A percentile compares a stretch with the other conserved stretches of the same genome.
phyloP scores from a whole-genome alignment of 2,797 vertebrate species.

The Tapirus indicus region DNA sequence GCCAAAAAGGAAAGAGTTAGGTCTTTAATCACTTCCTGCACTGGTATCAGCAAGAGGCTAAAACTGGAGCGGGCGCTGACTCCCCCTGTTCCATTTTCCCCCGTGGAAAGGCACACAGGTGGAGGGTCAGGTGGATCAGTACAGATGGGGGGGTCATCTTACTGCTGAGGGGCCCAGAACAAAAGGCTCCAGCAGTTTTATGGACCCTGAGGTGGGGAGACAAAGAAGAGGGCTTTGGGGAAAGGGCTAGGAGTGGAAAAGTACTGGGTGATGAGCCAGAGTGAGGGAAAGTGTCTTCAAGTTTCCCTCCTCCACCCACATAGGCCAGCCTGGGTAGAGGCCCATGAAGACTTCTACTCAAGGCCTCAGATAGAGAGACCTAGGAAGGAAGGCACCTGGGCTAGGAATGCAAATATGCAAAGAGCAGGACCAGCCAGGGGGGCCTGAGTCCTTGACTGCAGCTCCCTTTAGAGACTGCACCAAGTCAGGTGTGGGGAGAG shows the following conservation, averaged over 20 bases:
- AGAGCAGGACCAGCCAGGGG: neutral
- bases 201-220: neutral
- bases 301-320: neutral
- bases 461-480: neutral
- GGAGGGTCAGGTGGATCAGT: neutral
- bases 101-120: neutral
- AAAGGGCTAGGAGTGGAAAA: neutral
- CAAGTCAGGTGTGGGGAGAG: neutral
- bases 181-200: neutral
- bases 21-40: neutral
- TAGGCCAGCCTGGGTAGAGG: neutral
- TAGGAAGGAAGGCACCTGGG: neutral
- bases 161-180: neutral
- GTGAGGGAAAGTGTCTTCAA: neutral
- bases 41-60: neutral
- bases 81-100: neutral
- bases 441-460: neutral
- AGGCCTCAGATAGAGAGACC: neutral
- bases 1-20: neutral
- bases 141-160: neutral
- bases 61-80: rapidly evolving
- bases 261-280: neutral
- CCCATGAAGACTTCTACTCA: neutral
- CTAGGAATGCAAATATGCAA: neutral
- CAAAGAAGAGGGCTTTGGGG: too few species aligned